phyloP scores from a whole-genome alignment of 2,888 invertebrate genomes.

The Conus canariensis region DNA sequence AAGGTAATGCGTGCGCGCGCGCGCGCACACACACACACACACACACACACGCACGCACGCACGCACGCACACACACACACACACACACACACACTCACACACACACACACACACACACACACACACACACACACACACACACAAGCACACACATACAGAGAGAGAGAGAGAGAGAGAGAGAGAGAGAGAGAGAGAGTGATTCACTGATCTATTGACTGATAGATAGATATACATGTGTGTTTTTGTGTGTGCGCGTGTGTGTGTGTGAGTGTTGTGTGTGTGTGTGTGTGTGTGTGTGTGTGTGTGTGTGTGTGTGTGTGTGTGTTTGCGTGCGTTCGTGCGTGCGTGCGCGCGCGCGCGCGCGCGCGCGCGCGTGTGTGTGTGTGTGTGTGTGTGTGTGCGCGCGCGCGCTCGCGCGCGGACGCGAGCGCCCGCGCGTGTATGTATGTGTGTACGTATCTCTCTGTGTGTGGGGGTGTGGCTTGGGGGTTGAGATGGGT shows the following conservation, averaged over 20 bases:
- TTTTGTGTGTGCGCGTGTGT: background rate
- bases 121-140: background rate
- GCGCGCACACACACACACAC: background rate
- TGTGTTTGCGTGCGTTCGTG: background rate
- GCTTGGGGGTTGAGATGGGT: too few species aligned
- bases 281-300: background rate
- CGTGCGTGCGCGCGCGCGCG: background rate
- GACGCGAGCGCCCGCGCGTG: too few species aligned
- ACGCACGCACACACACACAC: background rate
- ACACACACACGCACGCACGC: background rate
- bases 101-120: background rate
- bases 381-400: background rate
- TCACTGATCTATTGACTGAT: too few species aligned
- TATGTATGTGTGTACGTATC: too few species aligned
- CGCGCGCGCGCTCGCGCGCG: too few species aligned
- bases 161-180: too few species aligned
- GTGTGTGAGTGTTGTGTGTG: background rate
- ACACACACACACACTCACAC: background rate
- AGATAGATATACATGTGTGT: background rate
- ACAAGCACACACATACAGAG: background rate
- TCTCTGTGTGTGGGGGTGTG: too few species aligned
- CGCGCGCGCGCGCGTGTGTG: background rate
- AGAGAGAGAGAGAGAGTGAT: too few species aligned
- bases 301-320: background rate
- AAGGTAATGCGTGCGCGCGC: background rate